Conservation (phyloP, 2,888 invertebrate species). For the Strigamia crassipes region DNA sequence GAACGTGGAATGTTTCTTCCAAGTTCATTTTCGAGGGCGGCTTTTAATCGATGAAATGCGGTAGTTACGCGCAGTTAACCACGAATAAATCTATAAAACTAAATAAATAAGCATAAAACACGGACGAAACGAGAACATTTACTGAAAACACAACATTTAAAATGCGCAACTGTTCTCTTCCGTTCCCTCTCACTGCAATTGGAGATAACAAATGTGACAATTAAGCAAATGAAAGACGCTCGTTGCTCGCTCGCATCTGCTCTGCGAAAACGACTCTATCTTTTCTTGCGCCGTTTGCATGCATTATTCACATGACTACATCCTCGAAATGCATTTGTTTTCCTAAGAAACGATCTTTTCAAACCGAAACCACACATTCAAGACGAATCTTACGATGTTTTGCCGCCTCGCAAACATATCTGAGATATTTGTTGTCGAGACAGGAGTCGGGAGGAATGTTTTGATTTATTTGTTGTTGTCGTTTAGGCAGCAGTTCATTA, state of each 20-base stretch:
- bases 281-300: neutral
- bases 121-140: too few relatives aligned
- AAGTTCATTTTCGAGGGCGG: too few relatives aligned
- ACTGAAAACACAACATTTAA: too few relatives aligned
- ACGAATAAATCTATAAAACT: too few relatives aligned
- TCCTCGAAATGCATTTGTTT: neutral
- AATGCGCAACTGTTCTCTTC: too few relatives aligned
- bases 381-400: too few relatives aligned
- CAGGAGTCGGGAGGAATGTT: neutral
- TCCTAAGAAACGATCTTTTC: neutral
- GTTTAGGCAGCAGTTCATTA: neutral
- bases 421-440: neutral
- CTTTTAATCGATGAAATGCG: too few relatives aligned
- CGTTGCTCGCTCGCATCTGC: too few relatives aligned
- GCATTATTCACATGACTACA: neutral
- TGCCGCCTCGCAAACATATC: neutral
- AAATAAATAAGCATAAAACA: too few relatives aligned
- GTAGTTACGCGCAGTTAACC: too few relatives aligned
- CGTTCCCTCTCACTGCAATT: too few relatives aligned
- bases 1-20: too few relatives aligned
- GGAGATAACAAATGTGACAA: neutral
- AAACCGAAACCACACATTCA: neutral
- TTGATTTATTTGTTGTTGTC: slow-evolving; percentile 1
- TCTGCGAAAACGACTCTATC: neutral
- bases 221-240: neutral